phyloP scores from a whole-genome alignment of 1,140 invertebrate species.

The Hormaphis cornu region DNA sequence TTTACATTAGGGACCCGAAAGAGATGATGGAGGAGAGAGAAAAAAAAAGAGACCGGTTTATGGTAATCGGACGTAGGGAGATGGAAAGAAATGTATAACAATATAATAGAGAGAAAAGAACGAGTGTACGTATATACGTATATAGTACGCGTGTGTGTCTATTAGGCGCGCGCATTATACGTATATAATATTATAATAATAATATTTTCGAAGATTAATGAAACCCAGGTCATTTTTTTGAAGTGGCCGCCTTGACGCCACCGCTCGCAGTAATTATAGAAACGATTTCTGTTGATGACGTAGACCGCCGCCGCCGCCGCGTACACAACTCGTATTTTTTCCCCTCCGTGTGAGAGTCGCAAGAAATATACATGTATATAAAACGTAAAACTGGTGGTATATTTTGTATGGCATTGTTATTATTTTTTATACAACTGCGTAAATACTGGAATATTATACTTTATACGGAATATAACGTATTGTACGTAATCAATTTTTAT shows the following conservation, averaged over 20 bases:
- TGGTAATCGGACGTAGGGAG: conserved; percentile 14
- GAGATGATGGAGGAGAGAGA: conserved; percentile 9
- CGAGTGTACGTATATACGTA: neutral
- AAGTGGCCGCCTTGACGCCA: conserved; percentile 30
- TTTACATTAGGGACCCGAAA: conserved; percentile 23
- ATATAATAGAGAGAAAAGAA: neutral
- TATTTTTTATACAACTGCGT: neutral
- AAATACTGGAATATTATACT: no score
- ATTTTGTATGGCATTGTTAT: neutral
- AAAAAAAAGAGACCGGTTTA: conserved; percentile 19
- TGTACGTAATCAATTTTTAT: no score
- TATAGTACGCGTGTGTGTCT: no score
- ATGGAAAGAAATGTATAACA: neutral
- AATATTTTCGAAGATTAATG: conserved; percentile 27
- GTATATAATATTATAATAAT: conserved; percentile 23
- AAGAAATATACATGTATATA: no score
- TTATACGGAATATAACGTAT: no score
- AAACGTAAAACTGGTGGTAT: neutral
- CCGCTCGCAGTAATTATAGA: conserved; percentile 20
- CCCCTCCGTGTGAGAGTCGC: neutral
- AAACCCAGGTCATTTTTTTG: conserved; percentile 30
- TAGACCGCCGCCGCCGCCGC: no score
- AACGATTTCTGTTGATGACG: conserved; percentile 22
- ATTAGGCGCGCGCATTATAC: no score
- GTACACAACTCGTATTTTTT: conserved; percentile 2